Evolutionary conservation across 2,888 invertebrate genomes (phyloP), one percentile per base, ranked within the genome.

Genomic region (Phasia obesa): DNA sequence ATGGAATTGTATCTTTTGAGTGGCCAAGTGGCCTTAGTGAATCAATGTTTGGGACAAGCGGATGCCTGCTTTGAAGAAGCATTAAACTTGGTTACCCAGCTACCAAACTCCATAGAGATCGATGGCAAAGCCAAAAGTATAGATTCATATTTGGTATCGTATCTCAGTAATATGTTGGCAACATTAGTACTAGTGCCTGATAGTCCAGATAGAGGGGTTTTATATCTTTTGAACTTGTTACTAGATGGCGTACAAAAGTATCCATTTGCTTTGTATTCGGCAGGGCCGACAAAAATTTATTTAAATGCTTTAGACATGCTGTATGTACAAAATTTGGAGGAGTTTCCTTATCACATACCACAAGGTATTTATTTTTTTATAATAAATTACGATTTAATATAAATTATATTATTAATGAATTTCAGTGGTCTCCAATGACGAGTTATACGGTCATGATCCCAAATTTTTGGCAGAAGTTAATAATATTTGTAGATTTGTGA

Each of bases 21-120:
- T 15, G 98, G 97, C 19, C 97, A 97, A 92, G 96, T 97, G 55
- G 97, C 98, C 25, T 92, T 98, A 81, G 93, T 96, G 75, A 98
- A 97, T 92, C 94, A 96, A 87, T 98, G 98, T 90, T 93, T 97
- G 73, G 97, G 97, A 55, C 98, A 98, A 94, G 98, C 97, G 76
- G 98, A 99, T 92, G 97, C 97, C 2, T 98, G 97, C 90, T 96
- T 98, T 87, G 98, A 98, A 92, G 96, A 97, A 31, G 95, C 97
- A 0, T 93, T 99, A 19, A 94, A 94, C 80, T 92, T 97, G 62
- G 93, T 98, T 84, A 94, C 95, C 0, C 97, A 97, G 86, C 92
- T 97, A 87, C 96, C 96, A 84, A 91, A 94, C 88, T 92, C 93
- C 86, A 92, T 94, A 88, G 93, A 96, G 86, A 92, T 95, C n/a